phyloP scores from a whole-genome alignment of 2,113 vertebrate genomes.

The Campylorhamphus procurvoides region DNA sequence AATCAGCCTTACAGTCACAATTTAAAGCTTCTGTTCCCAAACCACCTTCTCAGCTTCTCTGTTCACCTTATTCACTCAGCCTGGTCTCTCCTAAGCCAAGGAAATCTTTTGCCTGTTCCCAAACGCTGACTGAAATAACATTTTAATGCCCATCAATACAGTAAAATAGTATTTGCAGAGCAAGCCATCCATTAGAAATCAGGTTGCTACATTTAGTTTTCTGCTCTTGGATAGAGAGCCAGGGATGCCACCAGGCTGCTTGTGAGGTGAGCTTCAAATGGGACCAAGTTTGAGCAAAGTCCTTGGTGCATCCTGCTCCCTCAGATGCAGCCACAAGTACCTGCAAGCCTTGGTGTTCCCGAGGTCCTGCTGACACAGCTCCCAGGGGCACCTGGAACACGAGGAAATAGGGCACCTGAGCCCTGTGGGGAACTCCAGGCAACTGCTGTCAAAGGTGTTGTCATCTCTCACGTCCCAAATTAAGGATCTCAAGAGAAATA shows the following conservation, averaged over 20 bases:
- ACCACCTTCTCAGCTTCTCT: not conserved
- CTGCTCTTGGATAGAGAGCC: not conserved
- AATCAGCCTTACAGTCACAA: not conserved
- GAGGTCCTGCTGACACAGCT: not conserved
- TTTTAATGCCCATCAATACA: not conserved
- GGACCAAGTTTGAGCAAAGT: not conserved
- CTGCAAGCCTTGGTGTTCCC: not conserved
- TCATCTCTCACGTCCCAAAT: not conserved
- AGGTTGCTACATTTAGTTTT: not conserved
- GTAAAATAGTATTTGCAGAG: not conserved
- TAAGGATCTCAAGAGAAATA: not conserved
- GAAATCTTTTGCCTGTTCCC: not conserved
- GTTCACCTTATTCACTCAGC: not conserved
- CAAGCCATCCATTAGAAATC: not conserved
- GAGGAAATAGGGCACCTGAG: not conserved
- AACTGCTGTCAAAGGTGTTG: not conserved
- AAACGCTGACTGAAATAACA: not conserved
- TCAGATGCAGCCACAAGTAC: not conserved
- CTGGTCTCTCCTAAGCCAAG: not conserved
- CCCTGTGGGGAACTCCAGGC: not conserved
- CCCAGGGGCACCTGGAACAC: not conserved
- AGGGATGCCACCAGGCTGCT: not conserved
- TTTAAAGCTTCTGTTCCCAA: not conserved
- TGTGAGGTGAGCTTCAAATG: not conserved
- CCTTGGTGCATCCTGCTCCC: not conserved